These are phyloP conservation scores for Conus ventricosus DNA, from an alignment of 1,140 invertebrate genomes.

Conservation along the genomic window DNA sequence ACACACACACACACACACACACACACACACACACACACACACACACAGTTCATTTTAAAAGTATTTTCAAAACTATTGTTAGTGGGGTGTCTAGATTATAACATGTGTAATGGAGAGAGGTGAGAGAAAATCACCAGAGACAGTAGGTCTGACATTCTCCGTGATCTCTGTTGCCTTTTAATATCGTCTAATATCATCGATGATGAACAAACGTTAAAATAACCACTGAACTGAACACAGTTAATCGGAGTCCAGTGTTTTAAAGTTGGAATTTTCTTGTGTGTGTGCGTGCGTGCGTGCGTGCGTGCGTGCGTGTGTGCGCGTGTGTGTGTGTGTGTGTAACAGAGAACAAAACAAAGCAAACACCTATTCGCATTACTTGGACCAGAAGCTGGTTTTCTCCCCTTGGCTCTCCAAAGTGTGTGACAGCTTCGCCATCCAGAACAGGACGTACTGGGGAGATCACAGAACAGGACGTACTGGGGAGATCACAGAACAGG, in stretches of 20 bases:
- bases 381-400: no score
- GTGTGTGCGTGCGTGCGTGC: neutral
- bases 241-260: neutral
- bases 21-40: neutral
- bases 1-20: neutral
- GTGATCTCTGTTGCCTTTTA: neutral
- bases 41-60: neutral
- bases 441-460: no score
- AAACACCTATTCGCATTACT: no score
- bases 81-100: neutral
- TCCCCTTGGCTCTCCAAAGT: no score
- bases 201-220: no score
- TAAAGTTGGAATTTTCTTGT: neutral
- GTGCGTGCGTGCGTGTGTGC: neutral
- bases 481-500: no score
- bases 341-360: no score
- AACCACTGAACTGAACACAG: neutral
- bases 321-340: neutral
- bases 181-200: no score
- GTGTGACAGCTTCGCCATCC: no score
- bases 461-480: no score
- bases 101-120: neutral
- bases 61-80: neutral
- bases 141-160: no score
- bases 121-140: neutral